Percentiles rank a stretch among this genome's conserved stretches.
These are phyloP conservation scores for Tromatobia lineatoria DNA, from an alignment of 2,888 invertebrate species.

Conservation along the genomic window DNA sequence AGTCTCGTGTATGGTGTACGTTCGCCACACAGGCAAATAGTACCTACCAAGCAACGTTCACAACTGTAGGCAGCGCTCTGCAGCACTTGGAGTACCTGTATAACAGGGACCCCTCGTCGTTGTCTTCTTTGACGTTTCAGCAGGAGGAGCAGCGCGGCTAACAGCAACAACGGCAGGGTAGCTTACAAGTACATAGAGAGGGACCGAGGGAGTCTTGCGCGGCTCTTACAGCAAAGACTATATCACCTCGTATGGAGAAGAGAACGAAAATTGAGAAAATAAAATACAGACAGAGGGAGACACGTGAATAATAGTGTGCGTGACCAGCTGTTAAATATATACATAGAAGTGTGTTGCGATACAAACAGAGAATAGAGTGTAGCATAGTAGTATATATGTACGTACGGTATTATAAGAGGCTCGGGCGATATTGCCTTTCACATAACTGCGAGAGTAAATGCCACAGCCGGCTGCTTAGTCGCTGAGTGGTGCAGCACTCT, in stretches of 20 bases:
- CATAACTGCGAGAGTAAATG: slow-evolving; percentile 85
- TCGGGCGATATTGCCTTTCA: slow-evolving; percentile 84
- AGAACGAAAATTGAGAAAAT: slow-evolving; percentile 18
- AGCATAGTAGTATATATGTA: background rate
- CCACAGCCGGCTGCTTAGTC: slow-evolving; percentile 76
- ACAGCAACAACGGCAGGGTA: slow-evolving; percentile 6
- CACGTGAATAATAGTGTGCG: slow-evolving; percentile 54
- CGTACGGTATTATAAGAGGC: slow-evolving; percentile 67
- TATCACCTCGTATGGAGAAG: slow-evolving; percentile 17
- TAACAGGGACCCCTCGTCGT: slow-evolving; percentile 1
- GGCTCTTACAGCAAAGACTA: slow-evolving; percentile 22
- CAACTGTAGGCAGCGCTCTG: background rate
- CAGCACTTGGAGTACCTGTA: background rate
- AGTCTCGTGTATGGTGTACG: slow-evolving; percentile 22
- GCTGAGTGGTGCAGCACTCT: slow-evolving; percentile 69
- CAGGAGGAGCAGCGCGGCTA: background rate
- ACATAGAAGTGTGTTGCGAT: slow-evolving; percentile 59
- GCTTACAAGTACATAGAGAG: slow-evolving; percentile 20
- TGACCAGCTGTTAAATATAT: slow-evolving; percentile 58
- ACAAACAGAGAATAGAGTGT: slow-evolving; percentile 12
- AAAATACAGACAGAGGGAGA: background rate
- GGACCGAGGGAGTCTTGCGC: slow-evolving; percentile 30
- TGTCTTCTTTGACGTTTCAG: background rate
- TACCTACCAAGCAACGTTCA: background rate
- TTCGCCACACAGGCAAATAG: slow-evolving; percentile 12